Percentiles rank a stretch among this genome's conserved stretches.
Evolutionary conservation across 2,113 vertebrate species (phyloP).

Genomic region (Axis porcinus): DNA sequence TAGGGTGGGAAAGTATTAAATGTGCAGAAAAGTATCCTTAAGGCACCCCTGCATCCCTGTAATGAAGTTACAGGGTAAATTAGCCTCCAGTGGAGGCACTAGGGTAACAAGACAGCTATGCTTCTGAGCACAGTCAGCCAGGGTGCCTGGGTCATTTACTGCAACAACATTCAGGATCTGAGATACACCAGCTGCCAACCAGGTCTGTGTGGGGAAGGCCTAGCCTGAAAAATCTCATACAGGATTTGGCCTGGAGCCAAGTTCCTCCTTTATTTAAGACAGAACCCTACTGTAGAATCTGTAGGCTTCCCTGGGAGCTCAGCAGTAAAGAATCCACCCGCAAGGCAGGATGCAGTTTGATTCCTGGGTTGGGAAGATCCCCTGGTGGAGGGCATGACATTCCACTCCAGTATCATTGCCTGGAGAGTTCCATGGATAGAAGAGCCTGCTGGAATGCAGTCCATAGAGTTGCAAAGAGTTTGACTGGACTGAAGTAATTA

Average conservation of each 20-base stretch:
- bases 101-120: neutral
- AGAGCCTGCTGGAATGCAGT: neutral
- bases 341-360: neutral
- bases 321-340: neutral
- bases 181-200: no score
- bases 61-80: neutral
- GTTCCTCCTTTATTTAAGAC: neutral
- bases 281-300: neutral
- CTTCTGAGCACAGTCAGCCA: neutral
- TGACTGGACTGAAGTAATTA: neutral
- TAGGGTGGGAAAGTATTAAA: neutral
- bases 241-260: neutral
- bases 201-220: neutral
- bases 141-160: rapidly evolving
- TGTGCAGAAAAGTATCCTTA: neutral
- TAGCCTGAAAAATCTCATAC: neutral
- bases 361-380: neutral
- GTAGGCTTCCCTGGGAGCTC: neutral
- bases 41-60: neutral
- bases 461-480: neutral
- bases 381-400: neutral
- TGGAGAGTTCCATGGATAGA: neutral
- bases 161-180: neutral
- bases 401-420: neutral
- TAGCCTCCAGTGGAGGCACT: neutral